Base-by-base conservation (phyloP, 2,113 vertebrate species). In the Tinamus guttatus region DNA sequence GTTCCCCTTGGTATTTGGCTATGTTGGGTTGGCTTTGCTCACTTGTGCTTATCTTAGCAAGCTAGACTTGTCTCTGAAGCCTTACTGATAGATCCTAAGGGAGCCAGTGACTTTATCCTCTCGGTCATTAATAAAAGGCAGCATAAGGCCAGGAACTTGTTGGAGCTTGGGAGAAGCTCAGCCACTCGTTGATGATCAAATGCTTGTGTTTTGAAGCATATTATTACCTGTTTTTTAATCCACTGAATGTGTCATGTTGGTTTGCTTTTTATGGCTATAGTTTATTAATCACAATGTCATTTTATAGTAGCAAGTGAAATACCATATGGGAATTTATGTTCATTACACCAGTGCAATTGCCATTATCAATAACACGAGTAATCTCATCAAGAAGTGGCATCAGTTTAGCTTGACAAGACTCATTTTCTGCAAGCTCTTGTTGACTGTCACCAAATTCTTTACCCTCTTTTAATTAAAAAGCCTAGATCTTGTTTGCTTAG, bases 1-100 rank as follows among this genome's bases (percentile, higher is more conserved):
- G 7, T 62, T 76, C 14, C 14, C 14, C 38, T 76, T 0, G 1
- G 17, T 69, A 24, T 89, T 54, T 0, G 1, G 8, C 18, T 0
- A 0, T 47, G 14, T 47, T 20, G 56, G 16, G 30, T 32, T 77
- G 71, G n/a, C 28, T n/a, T n/a, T 76, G 45, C 17, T 81, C 49
- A 28, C 34, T 75, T 82, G 45, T 62, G 63, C 52, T 54, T 11
- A 20, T 27, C 22, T 47, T 47, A 16, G 38, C 0, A n/a, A 40
- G 40, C 0, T 0, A 63, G 40, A 6, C n/a, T 0, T 6, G 40
- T 56, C 11, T 36, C 9, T 47, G n/a, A n/a, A 5, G 60, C 63
- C 68, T 51, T 52, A 21, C 21, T 75, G 70, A 13, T 52, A 17
- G 36, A 68, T 60, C 13, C 6, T 32, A 60, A 25, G 32, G 40